Percentiles rank a stretch among this genome's conserved stretches.
These are phyloP conservation scores for Agrypnus murinus DNA, from an alignment of 2,888 invertebrate genomes.

Conservation along the genomic window DNA sequence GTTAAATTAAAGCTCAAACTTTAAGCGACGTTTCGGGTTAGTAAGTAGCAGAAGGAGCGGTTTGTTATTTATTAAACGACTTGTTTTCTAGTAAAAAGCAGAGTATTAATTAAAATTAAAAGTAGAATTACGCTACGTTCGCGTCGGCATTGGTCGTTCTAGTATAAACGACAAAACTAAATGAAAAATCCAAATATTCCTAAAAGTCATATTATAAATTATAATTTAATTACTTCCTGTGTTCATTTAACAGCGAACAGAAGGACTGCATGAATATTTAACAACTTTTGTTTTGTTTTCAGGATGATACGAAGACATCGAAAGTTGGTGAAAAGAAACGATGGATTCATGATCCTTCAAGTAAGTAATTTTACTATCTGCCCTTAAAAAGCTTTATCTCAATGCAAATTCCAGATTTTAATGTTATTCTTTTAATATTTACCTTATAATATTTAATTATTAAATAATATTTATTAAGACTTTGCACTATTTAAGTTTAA, in stretches of 20 bases:
- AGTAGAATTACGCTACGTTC: slow-evolving; percentile 8
- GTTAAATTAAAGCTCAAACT: slow-evolving; percentile 17
- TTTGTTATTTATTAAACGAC: slow-evolving; percentile 21
- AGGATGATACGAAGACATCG: slow-evolving; percentile 74
- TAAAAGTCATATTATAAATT: slow-evolving; percentile 36
- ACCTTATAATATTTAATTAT: too few relatives aligned
- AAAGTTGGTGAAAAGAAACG: slow-evolving; percentile 80
- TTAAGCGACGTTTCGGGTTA: background rate
- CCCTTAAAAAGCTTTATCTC: too few relatives aligned
- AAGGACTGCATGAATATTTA: slow-evolving; percentile 38
- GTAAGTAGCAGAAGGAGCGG: slow-evolving; percentile 1
- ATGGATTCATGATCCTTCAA: slow-evolving; percentile 86
- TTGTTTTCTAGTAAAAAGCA: background rate
- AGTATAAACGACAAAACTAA: slow-evolving; percentile 13
- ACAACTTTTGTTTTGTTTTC: slow-evolving; percentile 50
- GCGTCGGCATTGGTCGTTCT: too few relatives aligned
- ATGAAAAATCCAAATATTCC: slow-evolving; percentile 20
- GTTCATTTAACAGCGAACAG: slow-evolving; percentile 21
- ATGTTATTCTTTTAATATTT: too few relatives aligned
- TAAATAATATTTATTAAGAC: too few relatives aligned
- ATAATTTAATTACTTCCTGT: slow-evolving; percentile 40
- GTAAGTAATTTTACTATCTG: too few relatives aligned
- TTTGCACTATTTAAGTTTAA: too few relatives aligned
- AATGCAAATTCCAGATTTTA: too few relatives aligned
- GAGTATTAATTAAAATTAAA: slow-evolving; percentile 33